Conservation (phyloP, 2,797 vertebrate species). For the Phoebastria nigripes region DNA sequence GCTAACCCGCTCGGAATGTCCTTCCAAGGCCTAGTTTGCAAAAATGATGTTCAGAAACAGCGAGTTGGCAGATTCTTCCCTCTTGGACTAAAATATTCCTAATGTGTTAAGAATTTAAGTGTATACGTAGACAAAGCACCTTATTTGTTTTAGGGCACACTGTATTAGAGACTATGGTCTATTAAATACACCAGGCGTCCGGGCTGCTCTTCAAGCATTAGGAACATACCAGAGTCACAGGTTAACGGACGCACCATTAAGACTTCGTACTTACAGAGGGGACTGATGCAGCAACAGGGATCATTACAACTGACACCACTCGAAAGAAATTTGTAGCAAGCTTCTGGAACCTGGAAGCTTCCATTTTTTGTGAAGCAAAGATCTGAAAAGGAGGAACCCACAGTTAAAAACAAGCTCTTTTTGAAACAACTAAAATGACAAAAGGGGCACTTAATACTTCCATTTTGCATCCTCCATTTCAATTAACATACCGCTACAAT, state of each 20-base stretch:
- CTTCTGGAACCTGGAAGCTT: slow-evolving; percentile 78
- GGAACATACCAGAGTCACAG: rapidly evolving
- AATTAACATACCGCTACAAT: neutral
- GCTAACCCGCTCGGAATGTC: rapidly evolving
- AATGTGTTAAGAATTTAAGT: neutral
- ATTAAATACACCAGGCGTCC: rapidly evolving
- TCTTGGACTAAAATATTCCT: neutral
- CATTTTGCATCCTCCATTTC: neutral
- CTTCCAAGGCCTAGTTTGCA: neutral
- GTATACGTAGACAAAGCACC: rapidly evolving
- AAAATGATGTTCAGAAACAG: neutral
- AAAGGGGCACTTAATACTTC: neutral
- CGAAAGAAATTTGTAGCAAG: slow-evolving; percentile 77
- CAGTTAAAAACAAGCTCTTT: neutral
- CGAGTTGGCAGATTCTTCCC: neutral
- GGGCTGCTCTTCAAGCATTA: neutral
- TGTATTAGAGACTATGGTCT: neutral
- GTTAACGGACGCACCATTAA: rapidly evolving
- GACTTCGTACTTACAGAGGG: slow-evolving; percentile 83
- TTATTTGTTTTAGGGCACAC: neutral
- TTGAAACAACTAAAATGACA: rapidly evolving
- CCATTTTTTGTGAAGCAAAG: slow-evolving; percentile 77
- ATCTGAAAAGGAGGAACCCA: slow-evolving; percentile 73
- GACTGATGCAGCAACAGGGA: slow-evolving; percentile 86
- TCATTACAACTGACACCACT: slow-evolving; percentile 82